These are phyloP conservation scores for Nibea albiflora DNA, from an alignment of 2,113 vertebrate species.

Conservation along the genomic window DNA sequence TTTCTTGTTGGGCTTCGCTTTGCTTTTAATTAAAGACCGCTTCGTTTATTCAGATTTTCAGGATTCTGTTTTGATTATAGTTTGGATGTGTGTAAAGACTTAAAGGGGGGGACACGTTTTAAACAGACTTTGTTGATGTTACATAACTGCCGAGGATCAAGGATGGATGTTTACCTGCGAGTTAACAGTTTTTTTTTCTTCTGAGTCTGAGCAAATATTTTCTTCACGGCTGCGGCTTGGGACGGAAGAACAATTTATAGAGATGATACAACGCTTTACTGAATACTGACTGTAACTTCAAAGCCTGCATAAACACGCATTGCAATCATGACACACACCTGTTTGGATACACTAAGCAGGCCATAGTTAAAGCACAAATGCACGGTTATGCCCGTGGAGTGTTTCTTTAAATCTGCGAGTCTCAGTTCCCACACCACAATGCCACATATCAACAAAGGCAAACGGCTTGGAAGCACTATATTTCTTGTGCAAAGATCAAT, in stretches of 20 bases:
- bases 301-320: not conserved
- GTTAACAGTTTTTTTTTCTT: not conserved
- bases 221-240: not conserved
- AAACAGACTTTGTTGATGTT: conserved; percentile 1
- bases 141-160: conserved; percentile 6
- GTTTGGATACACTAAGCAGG: no score
- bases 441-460: conserved; percentile 66
- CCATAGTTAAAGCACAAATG: not conserved
- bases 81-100: no score
- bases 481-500: conserved; percentile 78
- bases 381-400: not conserved
- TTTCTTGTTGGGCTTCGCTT: not conserved
- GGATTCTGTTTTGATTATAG: not conserved
- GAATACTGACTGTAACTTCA: conserved; percentile 13
- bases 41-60: conserved; percentile 34
- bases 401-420: not conserved
- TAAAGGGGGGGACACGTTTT: no score
- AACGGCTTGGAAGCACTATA: conserved; percentile 59
- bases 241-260: not conserved
- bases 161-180: not conserved
- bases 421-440: conserved; percentile 41
- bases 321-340: conserved; percentile 2
- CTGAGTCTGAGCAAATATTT: conserved; percentile 13
- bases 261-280: conserved; percentile 14
- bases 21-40: conserved; percentile 22